A percentile compares a stretch with the other conserved stretches of the same genome.
phyloP scores from a whole-genome alignment of 2,113 vertebrate species.

The Promerops cafer region DNA sequence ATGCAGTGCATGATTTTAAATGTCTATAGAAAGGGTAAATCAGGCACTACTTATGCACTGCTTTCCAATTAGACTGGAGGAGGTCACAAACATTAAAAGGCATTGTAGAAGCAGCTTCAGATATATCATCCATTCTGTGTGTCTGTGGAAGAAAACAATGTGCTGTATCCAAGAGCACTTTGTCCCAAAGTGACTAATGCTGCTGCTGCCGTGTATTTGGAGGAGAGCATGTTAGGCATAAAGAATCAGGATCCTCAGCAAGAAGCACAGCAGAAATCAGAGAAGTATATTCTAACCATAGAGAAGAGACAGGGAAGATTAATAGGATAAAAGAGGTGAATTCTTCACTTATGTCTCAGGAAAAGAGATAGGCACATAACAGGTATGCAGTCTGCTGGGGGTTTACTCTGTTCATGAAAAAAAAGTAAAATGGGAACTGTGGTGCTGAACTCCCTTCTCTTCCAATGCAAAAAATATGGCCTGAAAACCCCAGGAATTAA shows the following conservation, averaged over 20 bases:
- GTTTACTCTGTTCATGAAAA: not conserved
- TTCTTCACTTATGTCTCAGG: not conserved
- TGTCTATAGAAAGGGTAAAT: not conserved
- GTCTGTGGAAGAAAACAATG: not conserved
- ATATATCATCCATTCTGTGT: slow-evolving; percentile 6
- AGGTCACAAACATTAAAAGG: not conserved
- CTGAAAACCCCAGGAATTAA: not conserved
- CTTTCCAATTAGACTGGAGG: not conserved
- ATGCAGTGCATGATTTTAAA: not conserved
- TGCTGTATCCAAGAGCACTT: not conserved
- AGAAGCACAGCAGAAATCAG: slow-evolving; percentile 11
- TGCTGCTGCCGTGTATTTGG: slow-evolving; percentile 8
- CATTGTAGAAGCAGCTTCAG: not conserved
- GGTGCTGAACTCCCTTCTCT: not conserved
- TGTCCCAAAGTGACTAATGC: slow-evolving; percentile 11
- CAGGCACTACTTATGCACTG: not conserved
- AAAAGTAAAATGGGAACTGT: not conserved
- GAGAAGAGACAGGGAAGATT: slow-evolving; percentile 7
- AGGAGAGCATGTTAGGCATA: slow-evolving; percentile 17
- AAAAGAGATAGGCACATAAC: not conserved
- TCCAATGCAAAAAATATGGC: not conserved
- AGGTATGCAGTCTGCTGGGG: not conserved
- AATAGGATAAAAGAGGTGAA: slow-evolving; percentile 12
- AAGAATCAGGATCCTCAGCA: slow-evolving; percentile 34
- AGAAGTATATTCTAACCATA: slow-evolving; percentile 1